Percentiles rank a stretch among this genome's conserved stretches.
Evolutionary conservation across 2,888 invertebrate genomes (phyloP).

Genomic region (Spicauda simplicius): DNA sequence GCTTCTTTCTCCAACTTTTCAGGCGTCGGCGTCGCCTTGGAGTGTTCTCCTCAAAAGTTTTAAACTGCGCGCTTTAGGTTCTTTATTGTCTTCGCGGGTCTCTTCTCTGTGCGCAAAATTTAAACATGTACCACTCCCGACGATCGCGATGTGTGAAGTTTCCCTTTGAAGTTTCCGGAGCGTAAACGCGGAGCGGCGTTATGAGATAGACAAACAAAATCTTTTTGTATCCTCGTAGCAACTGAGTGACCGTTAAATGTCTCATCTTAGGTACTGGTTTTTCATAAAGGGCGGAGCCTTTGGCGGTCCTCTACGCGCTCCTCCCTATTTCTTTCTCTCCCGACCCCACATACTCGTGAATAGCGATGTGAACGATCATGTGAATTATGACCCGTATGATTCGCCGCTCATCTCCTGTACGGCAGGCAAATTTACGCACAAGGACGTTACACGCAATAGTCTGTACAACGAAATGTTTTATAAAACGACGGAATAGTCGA

Average conservation of each 20-base stretch:
- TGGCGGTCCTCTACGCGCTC: constrained; percentile 72
- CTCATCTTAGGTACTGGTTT: constrained; percentile 75
- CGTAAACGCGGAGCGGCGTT: constrained; percentile 49
- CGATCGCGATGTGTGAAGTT: constrained; percentile 60
- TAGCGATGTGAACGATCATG: constrained; percentile 62
- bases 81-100: constrained; percentile 75
- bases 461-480: constrained; percentile 38
- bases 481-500: constrained; percentile 22
- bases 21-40: constrained; percentile 59
- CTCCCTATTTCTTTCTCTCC: constrained; percentile 73
- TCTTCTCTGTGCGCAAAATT: constrained; percentile 69
- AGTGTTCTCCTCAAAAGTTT: constrained; percentile 74
- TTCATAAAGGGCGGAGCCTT: constrained; percentile 73
- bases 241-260: constrained; percentile 67
- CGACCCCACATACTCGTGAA: constrained; percentile 69
- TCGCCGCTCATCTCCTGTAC: constrained; percentile 55
- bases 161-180: constrained; percentile 55
- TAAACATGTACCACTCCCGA: constrained; percentile 63
- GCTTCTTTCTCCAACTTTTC: constrained; percentile 73
- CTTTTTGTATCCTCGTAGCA: constrained; percentile 68
- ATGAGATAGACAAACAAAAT: constrained; percentile 62
- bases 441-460: constrained; percentile 18
- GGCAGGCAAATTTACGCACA: constrained; percentile 29
- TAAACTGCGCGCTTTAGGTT: constrained; percentile 77
- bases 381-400: constrained; percentile 68